Evolutionary conservation across 2,113 vertebrate species (phyloP).

Genomic region (Zosterops hypoxanthus): DNA sequence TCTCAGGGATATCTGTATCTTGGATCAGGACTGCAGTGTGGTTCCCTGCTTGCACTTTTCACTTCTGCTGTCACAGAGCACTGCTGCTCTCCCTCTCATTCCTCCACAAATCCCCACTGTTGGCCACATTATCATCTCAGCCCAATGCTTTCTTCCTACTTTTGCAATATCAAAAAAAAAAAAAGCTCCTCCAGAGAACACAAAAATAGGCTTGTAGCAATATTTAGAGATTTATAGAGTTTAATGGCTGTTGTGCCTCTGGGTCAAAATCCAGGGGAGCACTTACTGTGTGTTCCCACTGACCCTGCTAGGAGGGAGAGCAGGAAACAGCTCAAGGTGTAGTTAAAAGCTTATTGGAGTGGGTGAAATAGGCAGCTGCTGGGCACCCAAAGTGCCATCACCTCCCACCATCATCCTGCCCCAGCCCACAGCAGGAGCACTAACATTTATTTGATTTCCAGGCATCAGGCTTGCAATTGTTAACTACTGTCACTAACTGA

Average conservation of each 20-base stretch:
- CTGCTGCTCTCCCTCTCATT: background rate
- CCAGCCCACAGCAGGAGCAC: background rate
- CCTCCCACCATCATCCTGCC: background rate
- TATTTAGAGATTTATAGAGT: background rate
- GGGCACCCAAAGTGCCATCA: background rate
- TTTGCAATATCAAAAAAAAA: background rate
- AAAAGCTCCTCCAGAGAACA: background rate
- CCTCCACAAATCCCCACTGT: background rate
- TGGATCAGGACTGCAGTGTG: background rate
- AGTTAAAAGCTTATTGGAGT: background rate
- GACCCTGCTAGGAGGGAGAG: background rate
- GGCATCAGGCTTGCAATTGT: background rate
- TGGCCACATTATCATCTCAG: background rate
- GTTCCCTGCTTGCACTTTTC: background rate
- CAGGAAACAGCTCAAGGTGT: background rate
- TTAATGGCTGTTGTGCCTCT: background rate
- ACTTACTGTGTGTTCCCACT: background rate
- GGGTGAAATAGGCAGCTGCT: background rate
- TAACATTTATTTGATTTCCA: background rate
- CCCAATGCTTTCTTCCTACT: background rate
- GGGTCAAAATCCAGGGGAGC: background rate
- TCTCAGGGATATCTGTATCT: background rate
- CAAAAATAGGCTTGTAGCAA: background rate
- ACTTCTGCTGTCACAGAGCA: background rate
- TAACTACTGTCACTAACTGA: background rate